Conservation (phyloP, 1,140 invertebrate species). For the Trinorchestia longiramus region DNA sequence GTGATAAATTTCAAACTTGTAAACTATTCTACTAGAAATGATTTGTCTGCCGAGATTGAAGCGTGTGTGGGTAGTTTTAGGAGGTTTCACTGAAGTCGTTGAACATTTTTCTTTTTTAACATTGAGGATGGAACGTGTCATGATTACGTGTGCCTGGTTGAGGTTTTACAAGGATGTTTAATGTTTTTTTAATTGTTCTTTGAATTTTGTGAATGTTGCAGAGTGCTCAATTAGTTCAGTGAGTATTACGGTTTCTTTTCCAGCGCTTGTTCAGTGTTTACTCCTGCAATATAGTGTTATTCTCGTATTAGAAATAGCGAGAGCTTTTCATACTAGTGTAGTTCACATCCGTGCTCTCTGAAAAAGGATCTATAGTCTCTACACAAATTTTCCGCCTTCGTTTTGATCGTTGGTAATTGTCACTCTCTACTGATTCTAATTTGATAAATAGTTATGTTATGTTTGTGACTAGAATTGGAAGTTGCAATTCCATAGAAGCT, state of each 20-base stretch:
- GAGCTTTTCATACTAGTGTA: background rate
- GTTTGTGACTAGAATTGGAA: background rate
- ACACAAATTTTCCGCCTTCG: background rate
- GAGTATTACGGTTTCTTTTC: no score
- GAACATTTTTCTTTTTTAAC: background rate
- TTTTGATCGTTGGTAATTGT: background rate
- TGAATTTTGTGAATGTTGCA: background rate
- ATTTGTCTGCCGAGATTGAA: no score
- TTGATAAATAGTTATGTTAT: background rate
- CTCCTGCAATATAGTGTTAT: background rate
- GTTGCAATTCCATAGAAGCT: background rate
- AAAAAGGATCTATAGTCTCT: background rate
- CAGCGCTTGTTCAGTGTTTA: background rate
- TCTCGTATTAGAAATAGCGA: background rate
- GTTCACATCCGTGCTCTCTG: background rate
- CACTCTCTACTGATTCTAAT: background rate
- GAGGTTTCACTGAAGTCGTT: background rate
- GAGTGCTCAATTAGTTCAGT: background rate
- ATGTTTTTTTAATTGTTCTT: background rate
- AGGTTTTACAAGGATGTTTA: background rate
- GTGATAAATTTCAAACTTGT: no score
- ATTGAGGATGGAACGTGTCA: background rate
- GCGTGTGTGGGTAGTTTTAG: background rate
- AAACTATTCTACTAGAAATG: no score
- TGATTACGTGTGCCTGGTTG: background rate